Conservation (phyloP, 2,113 vertebrate species). For the Sebastes fasciatus region DNA sequence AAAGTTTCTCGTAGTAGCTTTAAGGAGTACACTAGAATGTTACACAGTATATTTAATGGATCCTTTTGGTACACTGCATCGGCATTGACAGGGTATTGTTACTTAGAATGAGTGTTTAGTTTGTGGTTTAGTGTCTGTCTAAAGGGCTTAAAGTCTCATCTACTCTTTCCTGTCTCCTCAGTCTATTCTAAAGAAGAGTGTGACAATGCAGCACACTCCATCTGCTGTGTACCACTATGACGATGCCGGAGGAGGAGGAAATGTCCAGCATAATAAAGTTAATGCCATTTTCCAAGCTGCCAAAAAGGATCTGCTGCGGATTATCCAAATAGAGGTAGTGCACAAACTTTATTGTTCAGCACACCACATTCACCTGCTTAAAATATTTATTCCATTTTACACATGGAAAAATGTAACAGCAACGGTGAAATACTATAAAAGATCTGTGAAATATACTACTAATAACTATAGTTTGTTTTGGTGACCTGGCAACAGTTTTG, state of each 20-base stretch:
- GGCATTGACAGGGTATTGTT: too few relatives aligned
- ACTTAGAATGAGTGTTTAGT: background rate
- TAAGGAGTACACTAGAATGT: background rate
- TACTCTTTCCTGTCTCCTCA: constrained; percentile 57
- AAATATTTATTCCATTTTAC: background rate
- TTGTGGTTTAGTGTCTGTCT: background rate
- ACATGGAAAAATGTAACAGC: background rate
- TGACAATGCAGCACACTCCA: constrained; percentile 86
- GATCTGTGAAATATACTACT: background rate
- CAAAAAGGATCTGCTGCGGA: constrained; percentile 91
- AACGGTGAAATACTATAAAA: background rate
- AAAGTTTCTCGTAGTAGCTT: too few relatives aligned
- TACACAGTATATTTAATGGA: background rate
- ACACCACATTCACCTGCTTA: background rate
- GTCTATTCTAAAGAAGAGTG: constrained; percentile 89
- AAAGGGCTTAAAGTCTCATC: background rate
- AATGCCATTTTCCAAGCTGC: constrained; percentile 91
- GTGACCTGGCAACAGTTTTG: background rate
- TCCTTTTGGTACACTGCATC: background rate
- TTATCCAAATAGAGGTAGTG: constrained; percentile 90
- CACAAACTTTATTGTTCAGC: background rate
- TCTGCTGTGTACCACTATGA: constrained; percentile 87
- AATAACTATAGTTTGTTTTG: background rate
- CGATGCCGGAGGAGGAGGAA: constrained; percentile 71
- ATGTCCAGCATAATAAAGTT: constrained; percentile 79